These are phyloP conservation scores for Calonectris borealis DNA, from an alignment of 2,113 vertebrate genomes.

Conservation along the genomic window DNA sequence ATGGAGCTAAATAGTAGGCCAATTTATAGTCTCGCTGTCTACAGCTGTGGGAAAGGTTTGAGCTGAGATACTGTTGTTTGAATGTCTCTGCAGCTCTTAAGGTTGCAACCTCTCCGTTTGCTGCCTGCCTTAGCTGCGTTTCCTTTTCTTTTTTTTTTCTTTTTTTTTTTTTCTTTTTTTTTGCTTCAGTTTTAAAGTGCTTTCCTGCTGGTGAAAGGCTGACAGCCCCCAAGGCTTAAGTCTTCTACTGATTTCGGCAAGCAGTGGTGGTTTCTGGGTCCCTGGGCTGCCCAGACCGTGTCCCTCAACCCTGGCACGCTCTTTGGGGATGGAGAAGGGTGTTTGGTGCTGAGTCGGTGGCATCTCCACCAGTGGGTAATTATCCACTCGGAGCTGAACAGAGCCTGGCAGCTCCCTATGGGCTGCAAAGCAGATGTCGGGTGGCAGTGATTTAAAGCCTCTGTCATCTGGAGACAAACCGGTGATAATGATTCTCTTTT, in stretches of 20 bases:
- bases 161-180: not conserved
- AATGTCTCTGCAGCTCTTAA: not conserved
- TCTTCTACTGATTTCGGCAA: not conserved
- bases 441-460: constrained; percentile 33
- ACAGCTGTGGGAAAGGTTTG: not conserved
- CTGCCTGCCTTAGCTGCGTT: not conserved
- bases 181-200: not conserved
- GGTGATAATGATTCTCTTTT: constrained; percentile 6
- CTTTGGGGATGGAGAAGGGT: not conserved
- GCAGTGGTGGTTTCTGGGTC: not conserved
- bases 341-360: not conserved
- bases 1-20: constrained; percentile 20
- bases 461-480: constrained; percentile 7
- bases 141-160: not conserved
- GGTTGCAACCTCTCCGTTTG: constrained; percentile 17
- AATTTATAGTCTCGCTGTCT: not conserved
- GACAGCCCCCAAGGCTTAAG: not conserved
- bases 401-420: not conserved
- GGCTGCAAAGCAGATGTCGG: not conserved
- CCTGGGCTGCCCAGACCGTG: not conserved
- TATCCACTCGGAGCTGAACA: not conserved
- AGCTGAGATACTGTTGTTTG: not conserved
- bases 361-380: not conserved
- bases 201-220: not conserved
- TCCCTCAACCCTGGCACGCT: accelerated